These are phyloP conservation scores for Microctenopoma steveboyesi DNA, from an alignment of 2,797 vertebrate genomes.

Conservation along the genomic window DNA sequence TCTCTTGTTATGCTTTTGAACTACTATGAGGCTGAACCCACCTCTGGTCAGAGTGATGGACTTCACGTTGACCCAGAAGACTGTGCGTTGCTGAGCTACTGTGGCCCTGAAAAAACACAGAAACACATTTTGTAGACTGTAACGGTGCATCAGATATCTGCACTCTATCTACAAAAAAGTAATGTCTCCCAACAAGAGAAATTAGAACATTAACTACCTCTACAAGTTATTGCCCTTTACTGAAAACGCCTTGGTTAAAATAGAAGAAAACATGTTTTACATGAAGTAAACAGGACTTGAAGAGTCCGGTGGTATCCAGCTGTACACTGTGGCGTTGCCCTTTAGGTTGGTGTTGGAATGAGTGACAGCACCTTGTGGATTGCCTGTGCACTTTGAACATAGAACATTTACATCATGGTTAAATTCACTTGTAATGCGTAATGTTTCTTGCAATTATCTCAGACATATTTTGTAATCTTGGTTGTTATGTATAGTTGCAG, in stretches of 20 bases:
- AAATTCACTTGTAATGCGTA: background rate
- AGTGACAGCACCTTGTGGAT: slow-evolving; percentile 68
- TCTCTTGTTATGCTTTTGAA: background rate
- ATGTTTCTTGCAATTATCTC: background rate
- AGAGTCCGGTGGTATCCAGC: slow-evolving; percentile 67
- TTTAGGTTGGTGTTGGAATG: slow-evolving; percentile 77
- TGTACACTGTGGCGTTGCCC: slow-evolving; percentile 66
- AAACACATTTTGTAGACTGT: background rate
- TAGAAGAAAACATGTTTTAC: slow-evolving; percentile 40
- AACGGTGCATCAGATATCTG: background rate
- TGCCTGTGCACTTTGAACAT: slow-evolving; percentile 71
- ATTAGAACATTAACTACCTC: background rate
- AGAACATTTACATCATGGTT: background rate
- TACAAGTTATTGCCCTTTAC: no score
- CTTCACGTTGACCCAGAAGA: slow-evolving; percentile 78
- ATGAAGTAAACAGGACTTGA: slow-evolving; percentile 59
- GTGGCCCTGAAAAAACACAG: slow-evolving; percentile 71
- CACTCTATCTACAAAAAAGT: background rate
- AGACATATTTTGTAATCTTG: background rate
- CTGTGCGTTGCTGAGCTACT: slow-evolving; percentile 64
- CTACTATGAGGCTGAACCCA: slow-evolving; percentile 24
- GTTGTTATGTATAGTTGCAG: no score
- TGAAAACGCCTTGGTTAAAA: background rate
- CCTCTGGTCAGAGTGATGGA: slow-evolving; percentile 70
- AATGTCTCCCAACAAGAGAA: no score